Base-by-base conservation (phyloP, 1,140 invertebrate species). In the Drosophila lacertosa region DNA sequence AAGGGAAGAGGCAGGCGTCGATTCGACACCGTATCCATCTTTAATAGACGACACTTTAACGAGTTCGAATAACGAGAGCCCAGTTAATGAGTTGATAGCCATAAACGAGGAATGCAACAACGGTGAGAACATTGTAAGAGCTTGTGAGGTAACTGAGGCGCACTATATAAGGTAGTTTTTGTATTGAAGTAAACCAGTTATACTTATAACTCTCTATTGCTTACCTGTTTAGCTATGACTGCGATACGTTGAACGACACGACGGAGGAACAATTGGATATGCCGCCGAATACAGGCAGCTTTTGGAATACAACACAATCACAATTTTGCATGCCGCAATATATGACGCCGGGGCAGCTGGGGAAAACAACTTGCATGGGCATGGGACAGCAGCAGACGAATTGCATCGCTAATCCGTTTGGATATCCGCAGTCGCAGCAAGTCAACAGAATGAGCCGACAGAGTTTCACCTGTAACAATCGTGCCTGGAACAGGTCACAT, bases 61-160 rank as follows among this genome's bases (percentile, higher is more conserved):
- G n/a, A n/a, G n/a, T n/a, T n/a, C n/a, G n/a, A n/a, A n/a, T n/a
- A n/a, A n/a, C n/a, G n/a, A n/a, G 54, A 42, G 4, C 48, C 59
- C n/a, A 50, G 33, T 22, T 11, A 29, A 16, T 15, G 48, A 64
- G 4, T 1, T 35, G n/a, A 5, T 35, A 2, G 4, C n/a, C n/a
- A 1, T 4, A 5, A 18, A 15, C 13, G 24, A 48, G 4, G 13
- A 10, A 1, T 26, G 13, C 26, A 9, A 9, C 0, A 29, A 29
- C 26, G 26, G 26, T 5, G 53, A 53, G 22, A 39, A 62, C 5
- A 20, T 75, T 1, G n/a, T 84, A 5, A 45, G 58, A 9, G 16
- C 80, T 2, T 80, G 80, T 24, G 72, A 84, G 18, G 66, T 84
- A 1, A 83, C 81, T 1, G 80, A 83, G 20, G 51, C 55, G 7